phyloP scores from a whole-genome alignment of 2,113 vertebrate genomes.

The Vireo altiloquus region DNA sequence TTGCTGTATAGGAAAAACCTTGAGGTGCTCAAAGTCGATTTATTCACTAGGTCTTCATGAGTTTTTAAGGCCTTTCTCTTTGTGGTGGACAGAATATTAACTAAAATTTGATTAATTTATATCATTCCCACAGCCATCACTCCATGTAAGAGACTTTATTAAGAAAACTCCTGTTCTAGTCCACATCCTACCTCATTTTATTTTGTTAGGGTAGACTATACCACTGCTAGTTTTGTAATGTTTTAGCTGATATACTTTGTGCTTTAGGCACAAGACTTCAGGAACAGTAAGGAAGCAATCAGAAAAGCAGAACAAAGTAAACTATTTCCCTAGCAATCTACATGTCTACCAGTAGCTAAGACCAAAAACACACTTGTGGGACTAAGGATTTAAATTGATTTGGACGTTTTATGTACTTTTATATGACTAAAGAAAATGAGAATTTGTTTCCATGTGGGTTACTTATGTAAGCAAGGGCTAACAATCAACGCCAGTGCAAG shows the following conservation, averaged over 20 bases:
- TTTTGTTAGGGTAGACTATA: not conserved
- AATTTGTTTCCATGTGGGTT: not conserved
- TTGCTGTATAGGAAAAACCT: not conserved
- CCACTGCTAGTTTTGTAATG: not conserved
- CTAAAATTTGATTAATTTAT: not conserved
- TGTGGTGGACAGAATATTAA: not conserved
- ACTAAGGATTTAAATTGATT: not conserved
- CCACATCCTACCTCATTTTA: not conserved
- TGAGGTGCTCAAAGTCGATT: not conserved
- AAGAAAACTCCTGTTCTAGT: not conserved
- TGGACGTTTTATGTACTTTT: not conserved
- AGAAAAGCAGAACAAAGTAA: not conserved
- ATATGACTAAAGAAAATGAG: not conserved
- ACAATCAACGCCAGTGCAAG: not conserved
- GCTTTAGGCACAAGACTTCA: not conserved
- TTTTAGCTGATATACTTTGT: not conserved
- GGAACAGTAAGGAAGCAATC: not conserved
- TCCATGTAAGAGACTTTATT: not conserved
- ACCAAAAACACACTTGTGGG: not conserved
- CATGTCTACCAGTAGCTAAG: not conserved
- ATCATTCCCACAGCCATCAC: not conserved
- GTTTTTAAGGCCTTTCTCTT: not conserved
- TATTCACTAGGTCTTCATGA: not conserved
- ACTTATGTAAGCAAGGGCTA: not conserved
- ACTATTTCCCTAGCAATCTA: not conserved